Conservation (phyloP, 2,888 invertebrate genomes). For the Lycaena phlaeas region DNA sequence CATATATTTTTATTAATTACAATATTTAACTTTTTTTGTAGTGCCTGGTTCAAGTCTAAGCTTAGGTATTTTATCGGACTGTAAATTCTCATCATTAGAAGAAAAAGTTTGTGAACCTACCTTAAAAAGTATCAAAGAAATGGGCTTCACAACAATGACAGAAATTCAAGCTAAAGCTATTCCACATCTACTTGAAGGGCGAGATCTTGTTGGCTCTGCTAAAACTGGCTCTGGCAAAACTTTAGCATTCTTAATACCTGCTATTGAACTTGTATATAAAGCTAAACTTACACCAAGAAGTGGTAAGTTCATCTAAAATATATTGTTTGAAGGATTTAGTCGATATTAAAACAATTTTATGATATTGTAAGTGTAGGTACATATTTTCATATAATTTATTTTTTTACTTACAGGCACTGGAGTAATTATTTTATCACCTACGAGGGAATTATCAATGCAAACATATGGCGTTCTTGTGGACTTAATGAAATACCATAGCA, state of each 20-base stretch:
- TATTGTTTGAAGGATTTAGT: too few relatives aligned
- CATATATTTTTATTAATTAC: not conserved
- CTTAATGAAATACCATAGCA: conserved; percentile 91
- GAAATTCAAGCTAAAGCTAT: conserved; percentile 94
- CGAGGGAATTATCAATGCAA: conserved; percentile 97
- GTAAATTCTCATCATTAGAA: conserved; percentile 71
- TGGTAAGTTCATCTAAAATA: conserved; percentile 66
- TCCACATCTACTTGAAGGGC: conserved; percentile 90
- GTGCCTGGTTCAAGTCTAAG: conserved; percentile 77
- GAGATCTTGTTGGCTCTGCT: conserved; percentile 94
- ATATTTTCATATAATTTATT: not conserved
- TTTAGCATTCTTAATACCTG: conserved; percentile 94
- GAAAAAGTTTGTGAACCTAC: conserved; percentile 86
- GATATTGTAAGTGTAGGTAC: not conserved
- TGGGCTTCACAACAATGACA: conserved; percentile 96
- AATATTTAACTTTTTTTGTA: conserved; percentile 34
- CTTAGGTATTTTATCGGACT: conserved; percentile 74
- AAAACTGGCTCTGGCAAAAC: conserved; percentile 99
- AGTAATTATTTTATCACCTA: conserved; percentile 94
- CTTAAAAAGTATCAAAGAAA: conserved; percentile 86
- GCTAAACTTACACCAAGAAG: conserved; percentile 93
- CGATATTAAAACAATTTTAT: too few relatives aligned
- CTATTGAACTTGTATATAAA: conserved; percentile 91
- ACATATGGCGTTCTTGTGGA: conserved; percentile 98
- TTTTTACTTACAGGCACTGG: conserved; percentile 81